Percentiles rank a stretch among this genome's conserved stretches.
These are phyloP conservation scores for Hippoglossus hippoglossus DNA, from an alignment of 2,797 vertebrate genomes.

Conservation along the genomic window DNA sequence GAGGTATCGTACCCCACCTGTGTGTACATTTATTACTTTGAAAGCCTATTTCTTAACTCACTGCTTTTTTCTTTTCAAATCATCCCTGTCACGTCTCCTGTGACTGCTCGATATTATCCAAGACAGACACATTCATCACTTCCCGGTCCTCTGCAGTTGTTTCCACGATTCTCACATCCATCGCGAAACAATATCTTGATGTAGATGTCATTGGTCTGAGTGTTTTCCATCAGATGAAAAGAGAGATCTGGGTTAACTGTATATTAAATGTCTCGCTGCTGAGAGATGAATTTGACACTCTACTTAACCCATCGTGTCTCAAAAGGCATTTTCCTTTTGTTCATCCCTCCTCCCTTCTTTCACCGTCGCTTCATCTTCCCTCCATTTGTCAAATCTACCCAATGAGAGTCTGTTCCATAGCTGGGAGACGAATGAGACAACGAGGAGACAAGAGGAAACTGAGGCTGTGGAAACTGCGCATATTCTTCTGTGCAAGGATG, in stretches of 20 bases:
- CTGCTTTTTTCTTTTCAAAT: slow-evolving; percentile 43
- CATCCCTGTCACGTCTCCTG: slow-evolving; percentile 47
- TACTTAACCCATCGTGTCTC: slow-evolving; percentile 50
- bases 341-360: slow-evolving; percentile 26
- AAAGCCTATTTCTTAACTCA: slow-evolving; percentile 33
- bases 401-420: slow-evolving; percentile 47
- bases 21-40: slow-evolving; percentile 39
- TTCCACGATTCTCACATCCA: slow-evolving; percentile 62
- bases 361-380: slow-evolving; percentile 36
- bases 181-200: slow-evolving; percentile 60
- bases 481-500: slow-evolving; percentile 33
- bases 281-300: slow-evolving; percentile 56
- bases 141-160: slow-evolving; percentile 58
- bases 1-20: slow-evolving; percentile 21
- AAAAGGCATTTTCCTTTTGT: slow-evolving; percentile 26
- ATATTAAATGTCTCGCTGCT: slow-evolving; percentile 54
- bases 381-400: slow-evolving; percentile 62
- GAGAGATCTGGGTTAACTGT: slow-evolving; percentile 54
- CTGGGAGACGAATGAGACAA: slow-evolving; percentile 50
- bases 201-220: slow-evolving; percentile 62
- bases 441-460: slow-evolving; percentile 53
- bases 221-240: slow-evolving; percentile 62
- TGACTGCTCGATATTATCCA: slow-evolving; percentile 40
- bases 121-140: slow-evolving; percentile 61
- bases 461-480: slow-evolving; percentile 53